Evolutionary conservation across 2,797 vertebrate species (phyloP), one percentile per base, ranked within the genome.

Genomic region (Cynodonichthys magdalenae): DNA sequence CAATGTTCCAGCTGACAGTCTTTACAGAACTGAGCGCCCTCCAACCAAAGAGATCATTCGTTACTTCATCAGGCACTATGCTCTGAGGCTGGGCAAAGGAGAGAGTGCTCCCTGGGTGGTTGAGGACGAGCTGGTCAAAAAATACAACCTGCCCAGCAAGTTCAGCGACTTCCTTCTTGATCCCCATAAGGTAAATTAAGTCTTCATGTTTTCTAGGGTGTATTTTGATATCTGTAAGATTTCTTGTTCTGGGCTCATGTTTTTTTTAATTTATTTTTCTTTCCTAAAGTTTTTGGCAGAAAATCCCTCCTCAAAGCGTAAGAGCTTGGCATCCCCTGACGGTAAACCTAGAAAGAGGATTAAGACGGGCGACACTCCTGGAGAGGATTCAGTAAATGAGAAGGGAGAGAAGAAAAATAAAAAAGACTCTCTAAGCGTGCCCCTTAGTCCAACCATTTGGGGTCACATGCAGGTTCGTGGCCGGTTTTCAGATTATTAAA

Each of bases 1-100:
- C 77, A 94, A 94, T 0, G 97, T 99, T 29, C 98, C 98, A 15
- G 91, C 84, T 27, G 96, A 98, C 61, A 97, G 95, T 82, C 93
- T 99, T 53, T 93, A 90, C 69, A 94, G 98, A 55, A 95, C 97
- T 0, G 97, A 99, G 69, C 94, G 98, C 0, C 98, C 98, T 54
- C 98, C 98, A 45, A 99, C 97, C 88, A 99, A 99, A 84, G 98
- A 99, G 89, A 99, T 99, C 60, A 92, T 99, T 88, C 95, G 98
- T 24, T 99, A 99, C 77, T 99, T 98, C 83, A 99, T 99, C 87
- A 93, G 97, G 27, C 98, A 99, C 73, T 94, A 96, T 0, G 95
- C 97, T 0, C 87, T 98, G 28, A 94, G 97, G 44, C 88, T 97
- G 3, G 98, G 98, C 46, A 94, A 91, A 0, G 96, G 95, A 41